phyloP scores from a whole-genome alignment of 1,140 invertebrate genomes.

The Sinonovacula constricta region DNA sequence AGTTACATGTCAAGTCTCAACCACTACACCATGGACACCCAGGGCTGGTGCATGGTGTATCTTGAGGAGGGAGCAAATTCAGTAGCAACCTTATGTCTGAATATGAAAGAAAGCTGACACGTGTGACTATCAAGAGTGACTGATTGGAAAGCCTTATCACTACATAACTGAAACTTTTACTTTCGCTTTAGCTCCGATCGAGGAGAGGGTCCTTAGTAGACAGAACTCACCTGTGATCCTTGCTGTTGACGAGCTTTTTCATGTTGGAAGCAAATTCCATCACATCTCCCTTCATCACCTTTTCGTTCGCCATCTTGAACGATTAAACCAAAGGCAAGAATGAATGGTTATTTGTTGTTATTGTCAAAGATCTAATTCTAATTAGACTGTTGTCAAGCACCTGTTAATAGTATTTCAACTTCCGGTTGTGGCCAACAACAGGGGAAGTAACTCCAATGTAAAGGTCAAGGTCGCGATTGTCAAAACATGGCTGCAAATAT shows the following conservation, averaged over 20 bases:
- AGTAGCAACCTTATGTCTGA: not conserved
- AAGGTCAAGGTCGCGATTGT: not conserved
- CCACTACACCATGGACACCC: too few species aligned
- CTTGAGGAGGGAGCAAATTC: slow-evolving; percentile 84
- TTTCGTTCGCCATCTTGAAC: slow-evolving; percentile 61
- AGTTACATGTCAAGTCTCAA: too few species aligned
- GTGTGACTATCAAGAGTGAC: not conserved
- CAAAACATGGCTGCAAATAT: too few species aligned
- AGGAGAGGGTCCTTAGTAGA: slow-evolving; percentile 83
- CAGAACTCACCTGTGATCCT: slow-evolving; percentile 71
- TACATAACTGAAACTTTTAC: not conserved
- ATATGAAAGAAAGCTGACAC: too few species aligned
- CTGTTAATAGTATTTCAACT: slow-evolving; percentile 9
- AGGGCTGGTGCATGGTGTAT: slow-evolving; percentile 92
- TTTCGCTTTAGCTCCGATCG: slow-evolving; percentile 80
- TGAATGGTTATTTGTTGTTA: not conserved
- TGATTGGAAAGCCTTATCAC: too few species aligned
- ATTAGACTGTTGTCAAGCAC: slow-evolving; percentile 49
- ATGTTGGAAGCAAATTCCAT: slow-evolving; percentile 79
- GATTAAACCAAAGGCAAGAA: not conserved
- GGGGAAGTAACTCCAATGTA: slow-evolving; percentile 26
- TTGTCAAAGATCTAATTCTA: slow-evolving; percentile 27
- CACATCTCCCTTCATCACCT: slow-evolving; percentile 66
- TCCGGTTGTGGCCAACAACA: slow-evolving; percentile 24
- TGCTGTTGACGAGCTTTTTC: slow-evolving; percentile 76